These are phyloP conservation scores for Ochropleura plecta DNA, from an alignment of 2,888 invertebrate species.

Conservation along the genomic window DNA sequence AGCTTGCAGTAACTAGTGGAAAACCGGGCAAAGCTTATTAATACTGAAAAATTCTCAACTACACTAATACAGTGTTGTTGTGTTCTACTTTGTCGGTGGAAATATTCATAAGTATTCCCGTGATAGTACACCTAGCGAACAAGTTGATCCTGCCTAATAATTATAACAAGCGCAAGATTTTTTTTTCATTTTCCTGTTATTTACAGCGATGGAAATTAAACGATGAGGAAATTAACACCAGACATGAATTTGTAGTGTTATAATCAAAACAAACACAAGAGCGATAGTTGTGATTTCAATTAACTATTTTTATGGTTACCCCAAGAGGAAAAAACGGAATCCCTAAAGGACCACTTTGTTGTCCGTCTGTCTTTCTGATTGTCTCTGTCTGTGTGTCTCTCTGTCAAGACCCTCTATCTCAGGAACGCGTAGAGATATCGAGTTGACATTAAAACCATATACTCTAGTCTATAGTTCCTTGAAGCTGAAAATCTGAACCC, in stretches of 20 bases:
- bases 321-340: too few species aligned
- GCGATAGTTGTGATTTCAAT: not conserved
- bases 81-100: constrained; percentile 27
- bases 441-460: too few species aligned
- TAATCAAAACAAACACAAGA: not conserved
- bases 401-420: too few species aligned
- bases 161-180: constrained; percentile 33
- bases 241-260: not conserved
- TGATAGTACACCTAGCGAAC: constrained; percentile 15
- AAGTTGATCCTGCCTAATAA: constrained; percentile 36
- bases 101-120: constrained; percentile 33
- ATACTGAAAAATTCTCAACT: constrained; percentile 39
- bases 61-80: constrained; percentile 18
- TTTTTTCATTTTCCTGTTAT: constrained; percentile 14
- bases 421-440: too few species aligned
- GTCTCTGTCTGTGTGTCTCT: too few species aligned
- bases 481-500: too few species aligned
- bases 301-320: too few species aligned
- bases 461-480: too few species aligned
- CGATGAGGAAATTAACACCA: not conserved
- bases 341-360: too few species aligned
- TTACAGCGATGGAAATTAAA: not conserved
- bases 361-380: too few species aligned
- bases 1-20: constrained; percentile 21
- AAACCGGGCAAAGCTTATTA: constrained; percentile 38